Evolutionary conservation across 1,140 invertebrate species (phyloP), one percentile per base, ranked within the genome.

Genomic region (Drosophila pseudoobscura): DNA sequence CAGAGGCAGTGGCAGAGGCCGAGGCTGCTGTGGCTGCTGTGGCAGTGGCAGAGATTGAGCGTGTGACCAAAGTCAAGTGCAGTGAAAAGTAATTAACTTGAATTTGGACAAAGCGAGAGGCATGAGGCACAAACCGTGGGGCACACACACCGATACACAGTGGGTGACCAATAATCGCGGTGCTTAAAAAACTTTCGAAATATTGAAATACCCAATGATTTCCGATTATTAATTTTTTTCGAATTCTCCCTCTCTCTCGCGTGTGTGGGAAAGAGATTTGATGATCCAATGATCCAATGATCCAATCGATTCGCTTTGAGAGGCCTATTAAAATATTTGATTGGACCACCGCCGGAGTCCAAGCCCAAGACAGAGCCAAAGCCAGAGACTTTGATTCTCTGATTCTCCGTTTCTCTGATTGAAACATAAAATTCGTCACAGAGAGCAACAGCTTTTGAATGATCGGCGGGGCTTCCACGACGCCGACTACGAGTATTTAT

Each of bases 61-160:
- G 83, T 88, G 83, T 88, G 83, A 88, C 83, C 83, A 88, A 88
- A 88, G 83, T 88, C 83, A 88, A 88, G 83, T 88, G 83, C 83
- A 88, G 83, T 79, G 83, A 89, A 88, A 88, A 88, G 83, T 88
- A 88, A 88, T 88, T 88, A 88, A 88, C 83, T 88, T 69, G 72
- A 87, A 88, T 79, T 88, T 76, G 79, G 56, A 39, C 35, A 39
- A 39, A 39, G 35, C 35, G 11, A 39, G 11, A 39, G 35, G 11
- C 35, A 39, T 39, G 11, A 39, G 11, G 3, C 35, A 39, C 13
- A 1, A 39, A 5, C 35, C 35, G 11, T 5, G 11, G 5, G 31
- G 2, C 20, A 11, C 31, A 35, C 31, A 9, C 1, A 9, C 7
- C 17, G 17, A 17, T 17, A 49, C 43, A 44, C 82, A 85, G 74